A percentile compares a stretch with the other conserved stretches of the same genome.
phyloP scores from a whole-genome alignment of 2,888 invertebrate genomes.

The Pelosia muscerda region DNA sequence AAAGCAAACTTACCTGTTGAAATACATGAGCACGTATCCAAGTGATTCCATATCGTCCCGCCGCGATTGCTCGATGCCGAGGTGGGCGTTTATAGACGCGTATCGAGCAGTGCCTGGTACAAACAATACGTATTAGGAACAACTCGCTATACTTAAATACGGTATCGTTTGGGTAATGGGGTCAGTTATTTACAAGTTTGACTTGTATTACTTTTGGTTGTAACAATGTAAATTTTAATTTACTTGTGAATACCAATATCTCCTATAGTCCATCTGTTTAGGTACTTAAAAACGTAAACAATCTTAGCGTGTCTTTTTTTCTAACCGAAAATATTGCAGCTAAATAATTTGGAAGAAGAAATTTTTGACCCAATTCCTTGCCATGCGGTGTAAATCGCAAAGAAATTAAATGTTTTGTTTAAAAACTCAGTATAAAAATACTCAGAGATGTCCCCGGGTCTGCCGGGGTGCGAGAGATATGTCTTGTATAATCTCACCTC shows the following conservation, averaged over 20 bases:
- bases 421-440: no score
- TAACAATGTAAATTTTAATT: not conserved
- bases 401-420: no score
- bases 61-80: slow-evolving; percentile 99
- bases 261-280: no score
- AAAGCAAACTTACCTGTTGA: slow-evolving; percentile 88
- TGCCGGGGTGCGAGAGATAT: no score
- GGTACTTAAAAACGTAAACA: no score
- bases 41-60: slow-evolving; percentile 99
- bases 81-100: slow-evolving; percentile 99
- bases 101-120: slow-evolving; percentile 95
- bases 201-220: not conserved
- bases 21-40: slow-evolving; percentile 99
- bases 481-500: no score
- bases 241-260: not conserved
- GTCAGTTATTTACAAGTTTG: not conserved
- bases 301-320: no score
- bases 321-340: no score
- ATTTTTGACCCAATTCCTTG: no score
- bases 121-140: slow-evolving; percentile 22
- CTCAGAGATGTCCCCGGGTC: no score
- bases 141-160: not conserved
- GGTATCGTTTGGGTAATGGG: not conserved
- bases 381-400: no score
- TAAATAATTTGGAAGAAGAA: no score